Conservation (phyloP, 2,797 vertebrate genomes). For the Catostomus latipinnis region DNA sequence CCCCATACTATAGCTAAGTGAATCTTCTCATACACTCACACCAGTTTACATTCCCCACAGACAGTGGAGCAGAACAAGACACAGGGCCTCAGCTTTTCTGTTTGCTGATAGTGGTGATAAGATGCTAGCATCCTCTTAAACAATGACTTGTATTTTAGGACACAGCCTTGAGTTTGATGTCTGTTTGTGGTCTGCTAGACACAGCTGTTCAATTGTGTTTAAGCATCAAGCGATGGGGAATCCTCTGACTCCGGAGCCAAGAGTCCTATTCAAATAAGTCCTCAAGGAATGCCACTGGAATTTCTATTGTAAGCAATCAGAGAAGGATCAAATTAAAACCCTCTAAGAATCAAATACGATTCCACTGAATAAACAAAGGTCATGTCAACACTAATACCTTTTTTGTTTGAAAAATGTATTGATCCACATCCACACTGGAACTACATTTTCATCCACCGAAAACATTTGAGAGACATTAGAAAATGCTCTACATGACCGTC, state of each 20-base stretch:
- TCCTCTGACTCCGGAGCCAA: neutral
- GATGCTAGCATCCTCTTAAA: constrained; percentile 39
- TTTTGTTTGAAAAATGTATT: too few relatives aligned
- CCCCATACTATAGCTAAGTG: neutral
- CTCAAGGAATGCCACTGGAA: neutral
- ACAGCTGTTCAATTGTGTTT: neutral
- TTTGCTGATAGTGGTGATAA: constrained; percentile 62
- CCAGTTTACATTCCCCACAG: constrained; percentile 63
- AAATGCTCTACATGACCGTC: too few relatives aligned
- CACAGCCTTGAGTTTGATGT: constrained; percentile 16
- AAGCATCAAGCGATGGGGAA: neutral
- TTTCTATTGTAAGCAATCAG: neutral
- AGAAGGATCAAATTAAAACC: too few relatives aligned
- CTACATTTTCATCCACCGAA: too few relatives aligned
- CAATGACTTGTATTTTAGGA: constrained; percentile 46
- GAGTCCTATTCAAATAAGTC: neutral
- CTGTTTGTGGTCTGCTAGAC: constrained; percentile 1
- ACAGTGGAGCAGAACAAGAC: constrained; percentile 57
- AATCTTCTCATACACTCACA: constrained; percentile 1
- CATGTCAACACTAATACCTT: too few relatives aligned
- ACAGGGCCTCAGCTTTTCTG: constrained; percentile 42
- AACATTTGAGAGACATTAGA: too few relatives aligned
- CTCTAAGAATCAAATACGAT: neutral
- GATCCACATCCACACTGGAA: too few relatives aligned
- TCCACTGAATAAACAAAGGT: too few relatives aligned